Percentiles rank a stretch among this genome's conserved stretches.
phyloP scores from a whole-genome alignment of 2,888 invertebrate genomes.

The Amiota mariae region DNA sequence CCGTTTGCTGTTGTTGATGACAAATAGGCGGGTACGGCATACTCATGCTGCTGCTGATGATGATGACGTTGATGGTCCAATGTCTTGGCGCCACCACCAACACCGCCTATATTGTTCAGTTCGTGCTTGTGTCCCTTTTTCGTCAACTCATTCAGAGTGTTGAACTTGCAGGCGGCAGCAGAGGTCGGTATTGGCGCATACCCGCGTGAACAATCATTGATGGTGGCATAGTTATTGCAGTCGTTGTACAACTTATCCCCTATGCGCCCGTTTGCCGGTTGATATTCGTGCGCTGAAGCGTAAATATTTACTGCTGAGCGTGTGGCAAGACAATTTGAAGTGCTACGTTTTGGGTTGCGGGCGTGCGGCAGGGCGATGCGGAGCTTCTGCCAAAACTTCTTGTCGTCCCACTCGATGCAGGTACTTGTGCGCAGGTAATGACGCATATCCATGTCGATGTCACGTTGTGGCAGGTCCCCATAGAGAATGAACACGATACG shows the following conservation, averaged over 20 bases:
- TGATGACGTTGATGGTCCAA: conserved; percentile 68
- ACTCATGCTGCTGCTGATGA: conserved; percentile 72
- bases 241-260: conserved; percentile 67
- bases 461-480: conserved; percentile 90
- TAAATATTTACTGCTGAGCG: conserved; percentile 82
- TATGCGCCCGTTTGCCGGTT: conserved; percentile 53
- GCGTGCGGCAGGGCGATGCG: conserved; percentile 82
- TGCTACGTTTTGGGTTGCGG: conserved; percentile 60
- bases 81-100: conserved; percentile 59
- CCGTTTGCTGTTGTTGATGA: conserved; percentile 52
- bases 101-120: conserved; percentile 50
- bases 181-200: conserved; percentile 68
- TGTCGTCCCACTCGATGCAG: conserved; percentile 94
- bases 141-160: conserved; percentile 69
- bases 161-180: conserved; percentile 69
- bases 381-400: conserved; percentile 97
- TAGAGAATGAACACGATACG: conserved; percentile 92
- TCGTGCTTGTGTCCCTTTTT: conserved; percentile 56
- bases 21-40: conserved; percentile 72
- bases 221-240: conserved; percentile 73
- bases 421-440: conserved; percentile 92
- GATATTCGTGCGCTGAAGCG: conserved; percentile 76
- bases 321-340: conserved; percentile 60
- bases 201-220: conserved; percentile 70
- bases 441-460: conserved; percentile 92